Evolutionary conservation across 2,888 invertebrate genomes (phyloP), one percentile per base, ranked within the genome.

Genomic region (Mythimna vitellina): DNA sequence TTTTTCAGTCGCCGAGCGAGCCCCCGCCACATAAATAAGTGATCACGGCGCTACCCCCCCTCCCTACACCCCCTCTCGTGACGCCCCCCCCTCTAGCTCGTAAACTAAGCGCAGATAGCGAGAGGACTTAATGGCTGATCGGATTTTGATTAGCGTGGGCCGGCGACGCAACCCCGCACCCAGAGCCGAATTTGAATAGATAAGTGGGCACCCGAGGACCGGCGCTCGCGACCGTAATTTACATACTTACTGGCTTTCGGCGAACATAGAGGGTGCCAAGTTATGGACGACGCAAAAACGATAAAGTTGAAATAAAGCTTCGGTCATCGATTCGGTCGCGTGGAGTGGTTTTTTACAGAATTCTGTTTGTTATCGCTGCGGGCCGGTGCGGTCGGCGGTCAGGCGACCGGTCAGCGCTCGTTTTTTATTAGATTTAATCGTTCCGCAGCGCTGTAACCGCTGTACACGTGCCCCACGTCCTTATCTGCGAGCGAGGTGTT

Each of bases 61-160:
- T 68, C 75, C 88, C 81, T 82, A 84, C 77, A 78, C 78, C 89
- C 81, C 87, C 84, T 29, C 86, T 82, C 83, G 76, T 82, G 82
- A 82, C 86, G 84, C 89, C 92, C 94, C 72, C 94, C 46, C 95
- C 90, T 89, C 92, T 64, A 77, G 93, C 94, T 95, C 96, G 96
- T 96, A 95, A 96, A 95, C 95, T 94, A 94, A 95, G 95, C 94
- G 91, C 92, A 95, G 95, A 96, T 96, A 96, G 95, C 95, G 93
- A 93, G 93, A 95, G 94, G 94, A 95, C 95, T 95, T 96, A 96
- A 96, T 96, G 95, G 96, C 96, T 96, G 96, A 96, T 96, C 96
- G 96, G 96, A 95, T 96, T 96, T 96, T 96, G 96, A 96, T 96
- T 95, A 96, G 95, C 96, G 94, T 91, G 92, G 96, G 93, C 95